Percentiles rank a stretch among this genome's conserved stretches.
phyloP scores from a whole-genome alignment of 2,797 vertebrate species.

The Babyrousa celebensis region DNA sequence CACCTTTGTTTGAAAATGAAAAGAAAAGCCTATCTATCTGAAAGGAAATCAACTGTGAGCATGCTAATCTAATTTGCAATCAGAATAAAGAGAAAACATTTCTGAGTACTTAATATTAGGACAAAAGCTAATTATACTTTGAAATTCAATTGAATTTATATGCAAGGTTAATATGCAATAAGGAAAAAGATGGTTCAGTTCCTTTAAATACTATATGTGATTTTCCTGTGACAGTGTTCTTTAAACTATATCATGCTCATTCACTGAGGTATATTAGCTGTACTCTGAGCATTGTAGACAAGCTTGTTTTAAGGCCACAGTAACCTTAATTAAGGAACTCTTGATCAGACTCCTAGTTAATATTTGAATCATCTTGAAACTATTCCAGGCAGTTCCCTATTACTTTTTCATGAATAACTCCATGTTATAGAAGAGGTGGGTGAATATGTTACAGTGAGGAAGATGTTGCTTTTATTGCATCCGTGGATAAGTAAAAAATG shows the following conservation, averaged over 20 bases:
- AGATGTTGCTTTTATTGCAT: background rate
- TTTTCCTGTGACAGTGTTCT: constrained; percentile 33
- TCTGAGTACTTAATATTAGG: constrained; percentile 53
- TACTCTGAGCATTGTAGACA: background rate
- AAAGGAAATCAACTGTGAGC: constrained; percentile 4
- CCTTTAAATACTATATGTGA: background rate
- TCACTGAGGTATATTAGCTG: background rate
- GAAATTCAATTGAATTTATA: constrained; percentile 21
- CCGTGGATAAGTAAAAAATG: background rate
- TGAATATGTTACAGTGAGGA: background rate
- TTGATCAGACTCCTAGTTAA: constrained; percentile 23
- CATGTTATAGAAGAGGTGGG: no score
- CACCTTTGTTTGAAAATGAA: constrained; percentile 41
- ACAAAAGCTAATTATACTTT: constrained; percentile 63
- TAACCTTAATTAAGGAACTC: background rate
- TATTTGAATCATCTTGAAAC: background rate
- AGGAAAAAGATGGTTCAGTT: background rate
- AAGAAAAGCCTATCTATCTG: background rate
- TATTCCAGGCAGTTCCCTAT: constrained; percentile 1
- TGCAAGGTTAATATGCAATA: background rate
- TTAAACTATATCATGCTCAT: background rate
- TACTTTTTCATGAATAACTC: constrained; percentile 1
- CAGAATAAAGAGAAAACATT: constrained; percentile 51
- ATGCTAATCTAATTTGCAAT: constrained; percentile 25
- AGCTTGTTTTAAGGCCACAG: constrained; percentile 28